A percentile compares a stretch with the other conserved stretches of the same genome.
These are phyloP conservation scores for Stigmatopora nigra DNA, from an alignment of 2,113 vertebrate genomes.

Conservation along the genomic window DNA sequence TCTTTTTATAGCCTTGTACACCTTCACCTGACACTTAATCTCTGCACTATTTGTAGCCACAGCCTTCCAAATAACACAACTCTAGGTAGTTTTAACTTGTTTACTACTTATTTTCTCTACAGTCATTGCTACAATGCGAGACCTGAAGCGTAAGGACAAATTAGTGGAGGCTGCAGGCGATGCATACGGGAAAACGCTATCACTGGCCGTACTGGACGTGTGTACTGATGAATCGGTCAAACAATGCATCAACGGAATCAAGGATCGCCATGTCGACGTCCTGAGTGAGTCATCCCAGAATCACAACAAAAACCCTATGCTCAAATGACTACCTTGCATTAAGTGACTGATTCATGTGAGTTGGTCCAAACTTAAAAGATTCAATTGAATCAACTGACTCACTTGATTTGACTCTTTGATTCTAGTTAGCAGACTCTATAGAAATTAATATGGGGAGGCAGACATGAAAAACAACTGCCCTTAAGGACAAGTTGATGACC, in stretches of 20 bases:
- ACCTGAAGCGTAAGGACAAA: constrained; percentile 73
- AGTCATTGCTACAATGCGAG: constrained; percentile 88
- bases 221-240: constrained; percentile 76
- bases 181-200: constrained; percentile 71
- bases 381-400: too few species aligned
- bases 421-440: too few species aligned
- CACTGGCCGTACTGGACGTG: constrained; percentile 76
- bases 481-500: too few species aligned
- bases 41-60: constrained; percentile 15
- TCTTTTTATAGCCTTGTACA: constrained; percentile 15
- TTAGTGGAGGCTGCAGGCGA: constrained; percentile 75
- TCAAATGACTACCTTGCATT: too few species aligned
- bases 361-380: too few species aligned
- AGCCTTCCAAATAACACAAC: background rate
- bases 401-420: too few species aligned
- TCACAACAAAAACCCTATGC: too few species aligned
- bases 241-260: constrained; percentile 71
- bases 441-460: too few species aligned
- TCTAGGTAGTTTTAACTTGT: background rate
- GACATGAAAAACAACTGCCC: too few species aligned
- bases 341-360: too few species aligned
- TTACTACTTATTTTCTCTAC: background rate
- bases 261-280: constrained; percentile 72
- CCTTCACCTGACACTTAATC: constrained; percentile 22
- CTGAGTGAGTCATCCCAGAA: constrained; percentile 67